Conservation (phyloP, 2,797 vertebrate genomes). For the Xyrichtys novacula region DNA sequence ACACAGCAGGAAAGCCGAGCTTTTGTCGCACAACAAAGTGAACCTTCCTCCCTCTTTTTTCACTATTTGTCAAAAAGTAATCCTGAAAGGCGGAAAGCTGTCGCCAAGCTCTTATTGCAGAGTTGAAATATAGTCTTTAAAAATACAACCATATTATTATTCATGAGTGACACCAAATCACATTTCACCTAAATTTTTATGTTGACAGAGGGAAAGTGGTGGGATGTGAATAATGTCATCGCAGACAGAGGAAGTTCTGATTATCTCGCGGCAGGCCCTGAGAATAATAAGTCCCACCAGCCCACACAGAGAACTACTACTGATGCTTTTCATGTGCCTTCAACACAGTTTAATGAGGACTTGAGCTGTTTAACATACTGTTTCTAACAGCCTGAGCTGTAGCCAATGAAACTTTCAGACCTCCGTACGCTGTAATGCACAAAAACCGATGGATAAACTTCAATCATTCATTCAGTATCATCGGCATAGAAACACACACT, state of each 20-base stretch:
- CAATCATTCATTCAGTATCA: constrained; percentile 55
- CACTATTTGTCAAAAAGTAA: constrained; percentile 65
- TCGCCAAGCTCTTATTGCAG: constrained; percentile 35
- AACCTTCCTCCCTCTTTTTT: constrained; percentile 11
- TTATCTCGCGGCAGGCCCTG: constrained; percentile 24
- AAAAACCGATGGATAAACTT: constrained; percentile 60
- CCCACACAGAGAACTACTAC: constrained; percentile 25
- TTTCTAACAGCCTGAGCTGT: constrained; percentile 29
- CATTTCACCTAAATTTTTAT: constrained; percentile 56
- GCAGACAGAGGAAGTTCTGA: constrained; percentile 38
- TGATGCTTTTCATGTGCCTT: constrained; percentile 48
- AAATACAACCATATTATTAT: constrained; percentile 64
- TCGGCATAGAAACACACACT: constrained; percentile 35
- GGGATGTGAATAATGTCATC: constrained; percentile 50
- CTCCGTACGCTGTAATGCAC: constrained; percentile 15
- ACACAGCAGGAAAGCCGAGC: constrained; percentile 10
- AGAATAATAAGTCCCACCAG: constrained; percentile 48
- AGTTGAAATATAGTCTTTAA: constrained; percentile 55
- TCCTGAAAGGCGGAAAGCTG: constrained; percentile 55
- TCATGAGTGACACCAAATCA: constrained; percentile 53
- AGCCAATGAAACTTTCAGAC: constrained; percentile 42
- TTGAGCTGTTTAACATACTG: constrained; percentile 31
- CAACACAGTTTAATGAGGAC: constrained; percentile 48
- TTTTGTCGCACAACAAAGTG: constrained; percentile 42
- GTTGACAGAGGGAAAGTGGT: constrained; percentile 46